Percentiles rank a stretch among this genome's conserved stretches.
Evolutionary conservation across 2,888 invertebrate genomes (phyloP).

Genomic region (Anthrax anthrax): DNA sequence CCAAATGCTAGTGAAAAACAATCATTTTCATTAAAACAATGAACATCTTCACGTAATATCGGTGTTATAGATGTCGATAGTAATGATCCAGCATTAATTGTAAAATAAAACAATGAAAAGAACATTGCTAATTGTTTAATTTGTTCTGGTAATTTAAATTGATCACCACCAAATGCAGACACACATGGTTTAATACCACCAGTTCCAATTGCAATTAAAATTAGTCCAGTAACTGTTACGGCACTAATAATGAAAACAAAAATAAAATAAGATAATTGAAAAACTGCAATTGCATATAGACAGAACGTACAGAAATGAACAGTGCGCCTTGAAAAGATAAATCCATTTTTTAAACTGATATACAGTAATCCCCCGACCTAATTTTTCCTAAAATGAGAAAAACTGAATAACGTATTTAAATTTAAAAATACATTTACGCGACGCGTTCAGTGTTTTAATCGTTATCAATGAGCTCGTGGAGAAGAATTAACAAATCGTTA

Average conservation of each 20-base stretch:
- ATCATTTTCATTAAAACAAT: slow-evolving; percentile 59
- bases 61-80: slow-evolving; percentile 82
- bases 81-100: slow-evolving; percentile 83
- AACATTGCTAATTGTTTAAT: slow-evolving; percentile 63
- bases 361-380: no score
- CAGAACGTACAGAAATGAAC: no score
- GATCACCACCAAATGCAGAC: slow-evolving; percentile 89
- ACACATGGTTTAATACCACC: slow-evolving; percentile 96
- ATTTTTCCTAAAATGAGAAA: no score
- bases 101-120: slow-evolving; percentile 89
- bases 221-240: slow-evolving; percentile 50
- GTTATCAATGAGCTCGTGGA: no score
- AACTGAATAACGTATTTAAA: no score
- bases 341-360: no score
- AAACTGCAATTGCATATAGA: background rate
- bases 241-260: slow-evolving; percentile 32
- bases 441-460: no score
- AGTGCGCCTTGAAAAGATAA: no score
- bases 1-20: slow-evolving; percentile 83
- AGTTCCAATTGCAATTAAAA: slow-evolving; percentile 74
- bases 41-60: slow-evolving; percentile 61
- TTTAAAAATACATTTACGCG: no score
- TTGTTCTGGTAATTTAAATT: slow-evolving; percentile 71
- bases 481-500: no score
- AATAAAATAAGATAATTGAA: no score